Conservation (phyloP, 1,140 invertebrate genomes). For the Drosophila erecta region DNA sequence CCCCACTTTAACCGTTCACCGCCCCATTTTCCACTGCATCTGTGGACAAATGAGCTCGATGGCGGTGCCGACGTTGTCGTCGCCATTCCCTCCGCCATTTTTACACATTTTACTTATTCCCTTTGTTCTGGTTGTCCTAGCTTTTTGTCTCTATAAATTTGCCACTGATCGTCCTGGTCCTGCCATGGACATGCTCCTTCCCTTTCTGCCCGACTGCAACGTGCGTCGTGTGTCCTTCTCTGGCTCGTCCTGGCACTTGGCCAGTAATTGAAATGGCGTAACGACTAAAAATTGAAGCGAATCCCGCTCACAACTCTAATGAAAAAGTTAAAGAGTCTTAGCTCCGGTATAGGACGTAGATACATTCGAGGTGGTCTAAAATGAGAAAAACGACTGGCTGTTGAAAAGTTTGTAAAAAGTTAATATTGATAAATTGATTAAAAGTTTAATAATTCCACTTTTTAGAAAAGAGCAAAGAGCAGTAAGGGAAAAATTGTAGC, state of each 20-base stretch:
- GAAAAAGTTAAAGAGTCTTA: conserved; percentile 71
- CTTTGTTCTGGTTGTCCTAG: conserved; percentile 61
- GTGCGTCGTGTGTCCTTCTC: neutral
- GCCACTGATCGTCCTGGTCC: conserved; percentile 70
- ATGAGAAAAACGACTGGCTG: conserved; percentile 43
- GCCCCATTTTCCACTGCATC: conserved; percentile 18
- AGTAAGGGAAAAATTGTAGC: conserved; percentile 4
- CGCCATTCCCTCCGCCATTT: conserved; percentile 33
- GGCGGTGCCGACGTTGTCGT: conserved; percentile 46
- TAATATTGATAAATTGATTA: conserved; percentile 84
- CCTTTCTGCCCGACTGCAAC: conserved; percentile 1
- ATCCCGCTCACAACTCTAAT: conserved; percentile 54
- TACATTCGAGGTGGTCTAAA: conserved; percentile 25
- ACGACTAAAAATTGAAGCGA: conserved; percentile 77
- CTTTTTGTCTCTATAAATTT: conserved; percentile 79
- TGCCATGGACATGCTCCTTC: conserved; percentile 20
- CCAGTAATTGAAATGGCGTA: conserved; percentile 83
- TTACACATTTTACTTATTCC: conserved; percentile 73
- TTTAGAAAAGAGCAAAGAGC: conserved; percentile 19
- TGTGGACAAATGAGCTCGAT: conserved; percentile 75
- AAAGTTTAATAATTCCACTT: conserved; percentile 80
- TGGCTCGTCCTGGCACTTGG: conserved; percentile 62
- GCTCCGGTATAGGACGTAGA: neutral
- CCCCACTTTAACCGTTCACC: neutral
- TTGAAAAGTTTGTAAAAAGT: conserved; percentile 62